Evolutionary conservation across 2,113 vertebrate genomes (phyloP), one percentile per base, ranked within the genome.

Genomic region (Smithornis capensis): DNA sequence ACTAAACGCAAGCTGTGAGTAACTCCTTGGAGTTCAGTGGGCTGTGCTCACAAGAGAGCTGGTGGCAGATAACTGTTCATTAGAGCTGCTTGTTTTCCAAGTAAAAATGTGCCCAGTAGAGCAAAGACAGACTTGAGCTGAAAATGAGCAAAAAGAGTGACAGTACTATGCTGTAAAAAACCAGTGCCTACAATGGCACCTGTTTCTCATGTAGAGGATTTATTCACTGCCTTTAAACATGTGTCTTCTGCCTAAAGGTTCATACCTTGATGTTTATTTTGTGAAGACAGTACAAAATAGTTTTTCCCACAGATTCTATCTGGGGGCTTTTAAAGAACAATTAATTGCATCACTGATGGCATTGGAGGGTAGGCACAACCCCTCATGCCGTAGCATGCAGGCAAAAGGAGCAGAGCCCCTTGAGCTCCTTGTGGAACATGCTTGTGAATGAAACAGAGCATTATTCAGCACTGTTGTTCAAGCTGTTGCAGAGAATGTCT

Each of bases 381-480:
- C 6, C 11, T 73, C n/a, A 35, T 1, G 2, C 18, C 2, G 1
- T 44, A 50, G 19, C 9, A 5, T 12, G 13, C 1, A 4, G 52
- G 38, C 19, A 38, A 60, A 73, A 94, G 76, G 27, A 79, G 27
- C 8, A 71, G 50, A 53, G 49, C 38, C 40, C 12, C 18, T 84
- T 64, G 29, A 38, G 33, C n/a, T 89, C 40, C 77, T 45, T 77
- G 14, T 49, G 53, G 50, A 29, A 24, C 19, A 4, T 9, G 27
- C 27, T 55, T 45, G 11, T 2, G 8, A 62, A 65, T 74, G 27
- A 76, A 42, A 47, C 25, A 49, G 33, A 42, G 11, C 10, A 1
- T 76, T 83, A 23, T 27, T 90, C 53, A 60, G 35, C 28, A 18
- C 24, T 42, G 38, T 9, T 76, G 63, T 19, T 91, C 77, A 65